These are phyloP conservation scores for Tenthredo distinguenda DNA, from an alignment of 2,888 invertebrate species.

Conservation along the genomic window DNA sequence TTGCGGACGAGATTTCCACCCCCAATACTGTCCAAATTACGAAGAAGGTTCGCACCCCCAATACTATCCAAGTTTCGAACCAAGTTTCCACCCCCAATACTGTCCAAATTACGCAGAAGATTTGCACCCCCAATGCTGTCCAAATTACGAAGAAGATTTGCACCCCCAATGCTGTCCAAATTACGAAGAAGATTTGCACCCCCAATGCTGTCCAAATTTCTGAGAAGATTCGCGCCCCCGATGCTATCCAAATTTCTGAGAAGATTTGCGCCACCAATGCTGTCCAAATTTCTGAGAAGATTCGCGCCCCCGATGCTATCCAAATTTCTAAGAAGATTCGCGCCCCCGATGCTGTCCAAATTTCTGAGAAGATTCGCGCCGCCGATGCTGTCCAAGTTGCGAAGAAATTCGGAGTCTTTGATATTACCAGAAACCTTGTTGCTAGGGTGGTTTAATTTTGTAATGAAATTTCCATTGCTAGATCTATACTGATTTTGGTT, in stretches of 20 bases:
- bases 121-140: conserved; percentile 79
- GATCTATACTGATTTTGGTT: conserved; percentile 64
- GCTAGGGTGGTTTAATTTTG: not conserved
- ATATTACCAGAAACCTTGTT: conserved; percentile 74
- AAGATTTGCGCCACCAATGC: conserved; percentile 78
- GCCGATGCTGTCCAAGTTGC: conserved; percentile 72
- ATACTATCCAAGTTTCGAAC: conserved; percentile 73
- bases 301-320: conserved; percentile 79
- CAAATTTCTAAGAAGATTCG: conserved; percentile 78
- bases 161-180: conserved; percentile 78
- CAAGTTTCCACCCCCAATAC: conserved; percentile 79
- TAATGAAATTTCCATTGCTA: conserved; percentile 66
- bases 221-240: conserved; percentile 78
- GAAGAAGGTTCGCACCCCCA: conserved; percentile 80
- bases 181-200: conserved; percentile 76
- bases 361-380: conserved; percentile 77
- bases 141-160: conserved; percentile 75
- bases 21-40: conserved; percentile 60
- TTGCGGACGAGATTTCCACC: conserved; percentile 55
- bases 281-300: conserved; percentile 79
- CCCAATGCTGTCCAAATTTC: conserved; percentile 79
- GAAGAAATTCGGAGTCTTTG: conserved; percentile 78
- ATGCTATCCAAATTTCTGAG: conserved; percentile 79
- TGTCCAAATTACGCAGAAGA: conserved; percentile 72
- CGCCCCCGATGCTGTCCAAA: conserved; percentile 75